Conservation (phyloP, 53 echinoderm and acorn worm genomes). For the Echinarachnius parma region DNA sequence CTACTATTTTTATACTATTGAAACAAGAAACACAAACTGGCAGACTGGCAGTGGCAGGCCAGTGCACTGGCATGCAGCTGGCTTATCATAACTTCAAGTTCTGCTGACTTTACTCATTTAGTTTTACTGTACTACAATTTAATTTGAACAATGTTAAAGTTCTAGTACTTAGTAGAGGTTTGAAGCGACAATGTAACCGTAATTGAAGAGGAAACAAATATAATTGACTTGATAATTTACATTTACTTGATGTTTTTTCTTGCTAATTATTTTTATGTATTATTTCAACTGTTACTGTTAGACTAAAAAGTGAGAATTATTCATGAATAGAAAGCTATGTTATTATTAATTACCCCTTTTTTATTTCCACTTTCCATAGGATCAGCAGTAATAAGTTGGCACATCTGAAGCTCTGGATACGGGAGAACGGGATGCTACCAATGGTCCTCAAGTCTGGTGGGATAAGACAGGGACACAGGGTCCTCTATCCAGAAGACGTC, state of each 20-base stretch:
- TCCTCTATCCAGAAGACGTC: constrained; percentile 4
- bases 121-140: too few relatives aligned
- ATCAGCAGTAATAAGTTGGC: background rate
- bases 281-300: background rate
- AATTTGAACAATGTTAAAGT: too few relatives aligned
- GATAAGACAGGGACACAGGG: background rate
- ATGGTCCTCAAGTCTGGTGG: constrained; percentile 6
- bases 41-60: too few relatives aligned
- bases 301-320: background rate
- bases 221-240: background rate
- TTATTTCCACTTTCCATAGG: background rate
- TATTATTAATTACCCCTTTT: background rate
- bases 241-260: background rate
- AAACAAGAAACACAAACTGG: too few relatives aligned
- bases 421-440: background rate
- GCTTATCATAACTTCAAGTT: too few relatives aligned
- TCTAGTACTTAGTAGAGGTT: background rate
- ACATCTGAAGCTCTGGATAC: background rate
- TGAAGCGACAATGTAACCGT: background rate
- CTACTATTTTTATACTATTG: too few relatives aligned
- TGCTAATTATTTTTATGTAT: background rate
- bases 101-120: too few relatives aligned
- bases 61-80: too few relatives aligned
- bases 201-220: background rate
- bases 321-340: background rate